Percentiles rank a stretch among this genome's conserved stretches.
Evolutionary conservation across 2,113 vertebrate species (phyloP).

Genomic region (Psilopogon haemacephalus): DNA sequence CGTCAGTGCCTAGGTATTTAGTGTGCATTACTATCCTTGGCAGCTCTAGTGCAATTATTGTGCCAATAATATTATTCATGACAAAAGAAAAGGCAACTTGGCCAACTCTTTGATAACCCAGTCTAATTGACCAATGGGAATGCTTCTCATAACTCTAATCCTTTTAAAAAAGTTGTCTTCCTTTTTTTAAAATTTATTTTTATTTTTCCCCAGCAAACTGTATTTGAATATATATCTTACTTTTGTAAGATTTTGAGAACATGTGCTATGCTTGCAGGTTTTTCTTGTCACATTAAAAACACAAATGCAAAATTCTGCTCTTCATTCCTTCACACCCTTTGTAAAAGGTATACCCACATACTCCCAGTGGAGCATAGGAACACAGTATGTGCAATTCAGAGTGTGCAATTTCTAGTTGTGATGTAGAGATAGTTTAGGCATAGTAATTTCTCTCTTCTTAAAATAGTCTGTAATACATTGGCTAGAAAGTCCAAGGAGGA

Average conservation of each 20-base stretch:
- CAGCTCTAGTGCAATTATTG: not conserved
- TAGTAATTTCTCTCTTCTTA: not conserved
- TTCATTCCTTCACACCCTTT: not conserved
- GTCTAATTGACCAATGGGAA: not conserved
- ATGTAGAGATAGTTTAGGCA: not conserved
- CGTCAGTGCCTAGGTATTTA: not conserved
- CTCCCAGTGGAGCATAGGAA: not conserved
- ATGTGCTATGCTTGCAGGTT: not conserved
- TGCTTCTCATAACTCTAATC: not conserved
- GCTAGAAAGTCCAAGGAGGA: constrained; percentile 34
- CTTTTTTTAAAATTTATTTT: not conserved
- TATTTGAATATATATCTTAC: not conserved
- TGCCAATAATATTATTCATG: not conserved
- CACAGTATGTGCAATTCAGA: not conserved
- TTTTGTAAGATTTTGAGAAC: not conserved
- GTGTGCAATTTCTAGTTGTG: not conserved
- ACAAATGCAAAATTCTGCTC: not conserved
- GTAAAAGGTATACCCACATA: not conserved
- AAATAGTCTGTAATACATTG: constrained; percentile 6
- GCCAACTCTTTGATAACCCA: not conserved
- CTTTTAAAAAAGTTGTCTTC: not conserved
- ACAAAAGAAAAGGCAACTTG: not conserved
- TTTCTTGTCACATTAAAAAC: not conserved
- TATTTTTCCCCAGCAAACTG: not conserved
- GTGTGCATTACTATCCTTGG: not conserved